Evolutionary conservation across 2,888 invertebrate species (phyloP).

Genomic region (Teleogryllus oceanicus): DNA sequence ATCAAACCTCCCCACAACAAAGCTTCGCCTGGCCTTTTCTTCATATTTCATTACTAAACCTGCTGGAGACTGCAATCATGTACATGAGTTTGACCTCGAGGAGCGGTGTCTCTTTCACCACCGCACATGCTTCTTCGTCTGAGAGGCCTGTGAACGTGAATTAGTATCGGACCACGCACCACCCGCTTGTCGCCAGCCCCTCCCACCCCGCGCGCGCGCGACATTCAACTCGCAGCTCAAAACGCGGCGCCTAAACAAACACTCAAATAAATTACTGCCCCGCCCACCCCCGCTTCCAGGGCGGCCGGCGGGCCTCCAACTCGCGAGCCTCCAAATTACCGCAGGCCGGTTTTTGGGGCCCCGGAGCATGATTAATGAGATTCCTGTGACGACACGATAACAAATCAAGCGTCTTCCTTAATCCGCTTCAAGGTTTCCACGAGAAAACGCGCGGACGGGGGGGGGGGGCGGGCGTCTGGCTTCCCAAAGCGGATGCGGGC

Average conservation of each 20-base stretch:
- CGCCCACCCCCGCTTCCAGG: background rate
- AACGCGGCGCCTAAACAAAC: background rate
- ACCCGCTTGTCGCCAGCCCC: no score
- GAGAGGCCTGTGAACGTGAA: no score
- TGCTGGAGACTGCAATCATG: no score
- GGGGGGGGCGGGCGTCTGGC: background rate
- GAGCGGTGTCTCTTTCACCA: no score
- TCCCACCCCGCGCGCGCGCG: no score
- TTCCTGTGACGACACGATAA: constrained; percentile 18
- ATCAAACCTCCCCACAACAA: no score
- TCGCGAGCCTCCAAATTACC: background rate
- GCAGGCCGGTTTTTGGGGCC: background rate
- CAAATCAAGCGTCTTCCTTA: background rate
- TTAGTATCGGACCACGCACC: no score
- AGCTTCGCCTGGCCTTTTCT: no score
- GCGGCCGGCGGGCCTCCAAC: background rate
- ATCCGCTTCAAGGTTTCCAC: constrained; percentile 4
- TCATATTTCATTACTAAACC: no score
- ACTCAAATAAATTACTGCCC: background rate
- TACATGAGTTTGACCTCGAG: no score
- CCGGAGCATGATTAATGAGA: background rate
- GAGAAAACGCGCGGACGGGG: background rate
- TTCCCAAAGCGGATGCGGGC: background rate
- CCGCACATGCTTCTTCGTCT: no score
- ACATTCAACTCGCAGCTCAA: no score